Evolutionary conservation across 2,113 vertebrate species (phyloP).

Genomic region (Labrus mixtus): DNA sequence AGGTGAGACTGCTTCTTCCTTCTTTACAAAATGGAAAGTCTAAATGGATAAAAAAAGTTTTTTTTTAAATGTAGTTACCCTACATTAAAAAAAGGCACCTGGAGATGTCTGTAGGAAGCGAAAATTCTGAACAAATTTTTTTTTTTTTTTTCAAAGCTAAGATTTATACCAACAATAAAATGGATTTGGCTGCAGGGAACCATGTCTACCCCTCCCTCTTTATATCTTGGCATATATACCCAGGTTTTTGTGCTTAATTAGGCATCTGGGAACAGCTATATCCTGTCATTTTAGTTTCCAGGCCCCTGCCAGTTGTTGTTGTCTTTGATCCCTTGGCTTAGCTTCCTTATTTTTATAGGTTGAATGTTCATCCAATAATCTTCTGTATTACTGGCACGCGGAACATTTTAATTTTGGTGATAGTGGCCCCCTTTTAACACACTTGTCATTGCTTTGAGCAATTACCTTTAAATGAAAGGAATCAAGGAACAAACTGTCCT

Average conservation of each 20-base stretch:
- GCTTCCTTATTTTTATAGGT: not conserved
- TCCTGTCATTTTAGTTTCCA: slow-evolving; percentile 8
- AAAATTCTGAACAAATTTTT: not conserved
- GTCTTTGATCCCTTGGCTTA: slow-evolving; percentile 21
- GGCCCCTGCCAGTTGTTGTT: slow-evolving; percentile 8
- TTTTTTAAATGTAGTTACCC: too few species aligned
- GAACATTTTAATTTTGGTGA: not conserved
- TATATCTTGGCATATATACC: slow-evolving; percentile 6
- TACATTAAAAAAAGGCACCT: too few species aligned
- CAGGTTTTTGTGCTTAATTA: not conserved
- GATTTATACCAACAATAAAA: not conserved
- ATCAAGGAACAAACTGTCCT: not conserved
- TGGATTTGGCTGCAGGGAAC: slow-evolving; percentile 1
- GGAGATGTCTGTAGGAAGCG: not conserved
- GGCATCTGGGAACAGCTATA: not conserved
- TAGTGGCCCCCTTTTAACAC: slow-evolving; percentile 8
- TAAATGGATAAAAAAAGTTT: too few species aligned
- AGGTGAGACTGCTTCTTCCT: slow-evolving; percentile 81
- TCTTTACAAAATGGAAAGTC: not conserved
- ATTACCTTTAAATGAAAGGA: not conserved
- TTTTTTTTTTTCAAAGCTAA: not conserved
- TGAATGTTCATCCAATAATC: slow-evolving; percentile 2
- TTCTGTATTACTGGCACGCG: not conserved
- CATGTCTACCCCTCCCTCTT: not conserved
- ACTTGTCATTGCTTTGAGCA: not conserved